Evolutionary conservation across 2,888 invertebrate genomes (phyloP).

Genomic region (Lasioglossum figueresi): DNA sequence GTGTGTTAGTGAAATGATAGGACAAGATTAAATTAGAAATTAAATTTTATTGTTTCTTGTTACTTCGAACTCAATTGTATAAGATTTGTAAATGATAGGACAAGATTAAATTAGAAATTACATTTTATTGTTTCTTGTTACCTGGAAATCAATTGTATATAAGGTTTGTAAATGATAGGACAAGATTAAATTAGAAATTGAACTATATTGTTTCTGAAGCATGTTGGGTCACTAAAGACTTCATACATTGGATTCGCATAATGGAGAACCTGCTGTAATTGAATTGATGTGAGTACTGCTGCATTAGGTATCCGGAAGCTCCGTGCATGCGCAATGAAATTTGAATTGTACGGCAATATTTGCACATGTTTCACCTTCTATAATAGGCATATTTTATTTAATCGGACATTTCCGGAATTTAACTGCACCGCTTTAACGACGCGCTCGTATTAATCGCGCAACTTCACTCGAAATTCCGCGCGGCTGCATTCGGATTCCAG

Average conservation of each 20-base stretch:
- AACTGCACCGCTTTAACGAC: constrained; percentile 47
- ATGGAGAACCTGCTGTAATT: background rate
- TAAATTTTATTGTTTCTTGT: no score
- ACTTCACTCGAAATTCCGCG: constrained; percentile 31
- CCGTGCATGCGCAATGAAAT: background rate
- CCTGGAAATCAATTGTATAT: no score
- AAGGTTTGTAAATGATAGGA: no score
- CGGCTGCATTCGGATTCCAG: constrained; percentile 36
- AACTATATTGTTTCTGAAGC: background rate
- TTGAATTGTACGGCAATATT: background rate
- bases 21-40: no score
- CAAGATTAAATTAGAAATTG: no score
- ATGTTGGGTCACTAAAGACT: background rate
- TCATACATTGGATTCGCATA: background rate
- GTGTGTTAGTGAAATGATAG: no score
- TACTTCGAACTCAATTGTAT: no score
- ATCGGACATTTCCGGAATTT: constrained; percentile 41
- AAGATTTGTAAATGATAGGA: no score
- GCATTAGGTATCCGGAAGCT: background rate
- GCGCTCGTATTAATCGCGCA: constrained; percentile 38
- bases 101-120: no score
- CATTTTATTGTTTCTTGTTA: no score
- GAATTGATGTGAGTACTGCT: background rate
- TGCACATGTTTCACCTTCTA: background rate
- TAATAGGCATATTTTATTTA: constrained; percentile 33